These are phyloP conservation scores for Clamator glandarius DNA, from an alignment of 2,797 vertebrate genomes.

Conservation along the genomic window DNA sequence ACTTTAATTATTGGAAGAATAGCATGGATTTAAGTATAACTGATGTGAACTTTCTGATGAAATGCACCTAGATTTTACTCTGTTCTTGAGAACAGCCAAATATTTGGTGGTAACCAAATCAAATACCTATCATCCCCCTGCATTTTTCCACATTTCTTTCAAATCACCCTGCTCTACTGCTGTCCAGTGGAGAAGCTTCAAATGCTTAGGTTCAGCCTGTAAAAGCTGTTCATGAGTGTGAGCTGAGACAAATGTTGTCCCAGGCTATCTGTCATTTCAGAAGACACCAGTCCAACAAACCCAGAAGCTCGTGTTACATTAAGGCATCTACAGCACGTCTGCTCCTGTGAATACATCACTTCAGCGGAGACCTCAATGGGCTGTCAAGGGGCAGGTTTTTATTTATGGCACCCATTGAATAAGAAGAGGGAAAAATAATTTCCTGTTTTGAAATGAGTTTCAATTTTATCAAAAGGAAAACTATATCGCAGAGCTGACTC, in stretches of 20 bases:
- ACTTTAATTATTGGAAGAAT: neutral
- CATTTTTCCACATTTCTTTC: neutral
- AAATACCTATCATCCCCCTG: neutral
- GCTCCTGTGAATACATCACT: neutral
- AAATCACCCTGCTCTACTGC: neutral
- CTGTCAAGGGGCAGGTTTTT: neutral
- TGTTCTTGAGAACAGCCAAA: neutral
- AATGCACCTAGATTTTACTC: neutral
- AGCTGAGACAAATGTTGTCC: neutral
- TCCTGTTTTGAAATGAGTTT: neutral
- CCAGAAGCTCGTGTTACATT: neutral
- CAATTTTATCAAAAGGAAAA: neutral
- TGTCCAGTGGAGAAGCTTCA: neutral
- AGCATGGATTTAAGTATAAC: neutral
- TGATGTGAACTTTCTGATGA: neutral
- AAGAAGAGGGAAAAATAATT: constrained; percentile 10
- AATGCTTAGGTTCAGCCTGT: neutral
- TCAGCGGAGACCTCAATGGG: neutral
- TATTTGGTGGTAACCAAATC: neutral
- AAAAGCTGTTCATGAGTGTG: neutral
- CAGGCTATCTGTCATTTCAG: neutral
- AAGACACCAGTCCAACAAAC: neutral
- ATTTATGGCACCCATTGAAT: neutral
- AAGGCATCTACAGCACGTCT: neutral
- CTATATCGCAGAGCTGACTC: neutral